Base-by-base conservation (phyloP, 2,888 invertebrate genomes). In the Sarcophaga rosellei region DNA sequence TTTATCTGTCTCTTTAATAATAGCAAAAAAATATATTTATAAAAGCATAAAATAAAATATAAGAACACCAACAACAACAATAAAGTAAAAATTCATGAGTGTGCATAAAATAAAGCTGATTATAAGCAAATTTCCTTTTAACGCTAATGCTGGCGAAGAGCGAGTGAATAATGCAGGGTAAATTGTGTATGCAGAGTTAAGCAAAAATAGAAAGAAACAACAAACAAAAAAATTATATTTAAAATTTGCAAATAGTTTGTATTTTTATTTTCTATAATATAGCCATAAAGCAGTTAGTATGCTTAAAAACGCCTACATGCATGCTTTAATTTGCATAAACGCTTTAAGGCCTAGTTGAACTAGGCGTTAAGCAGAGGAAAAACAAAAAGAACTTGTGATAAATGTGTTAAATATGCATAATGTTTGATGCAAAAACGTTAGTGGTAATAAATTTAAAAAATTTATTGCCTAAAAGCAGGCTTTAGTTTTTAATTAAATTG, bases 61-160 rank as follows among this genome's bases (percentile, higher is more conserved):
- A 11, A 8, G 3, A 73, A 53, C 35, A 25, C 25, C 25, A 25
- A 25, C 25, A 75, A 62, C 15, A 21, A 44, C 23, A 45, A 35
- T 35, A 65, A 65, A 61, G 35, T 21, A 45, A 77, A 35, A 79
- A 12, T 45, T 73, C 77, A 80, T 86, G 86, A 59, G 35, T 65
- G 12, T 81, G 86, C 83, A 86, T 83, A 83, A 86, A 83, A 77
- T 77, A 77, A 77, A 81, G 83, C 86, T 83, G 86, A 83, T 83
- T 86, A 84, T 62, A 12, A 20, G 23, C 1, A 23, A 73, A 57
- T 20, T 21, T 20, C 47, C 61, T 81, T 57, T 35, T 35, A 21
- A 65, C 5, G 23, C 45, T 62, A 74, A 63, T 23, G 8, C 20
- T 17, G 25, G 20, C 21, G 17, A 53, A 11, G 2, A 25, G 35